Conservation (phyloP, 2,113 vertebrate genomes). For the Saguinus midas region DNA sequence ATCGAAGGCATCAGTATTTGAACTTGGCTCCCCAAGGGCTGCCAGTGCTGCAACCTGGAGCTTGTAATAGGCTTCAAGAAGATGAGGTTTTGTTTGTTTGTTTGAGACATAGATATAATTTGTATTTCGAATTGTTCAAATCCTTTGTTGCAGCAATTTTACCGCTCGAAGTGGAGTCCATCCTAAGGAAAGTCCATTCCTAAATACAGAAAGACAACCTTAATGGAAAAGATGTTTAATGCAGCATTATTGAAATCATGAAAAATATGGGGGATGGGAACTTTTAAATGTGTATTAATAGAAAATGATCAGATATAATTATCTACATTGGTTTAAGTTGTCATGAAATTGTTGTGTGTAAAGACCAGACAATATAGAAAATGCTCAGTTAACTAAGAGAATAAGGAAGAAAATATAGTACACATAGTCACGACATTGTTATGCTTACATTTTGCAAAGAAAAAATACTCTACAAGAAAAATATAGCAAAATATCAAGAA, state of each 20-base stretch:
- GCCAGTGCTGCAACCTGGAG: not conserved
- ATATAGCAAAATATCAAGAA: not conserved
- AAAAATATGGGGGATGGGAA: not conserved
- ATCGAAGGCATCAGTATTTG: not conserved
- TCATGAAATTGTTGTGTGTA: not conserved
- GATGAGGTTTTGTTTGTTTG: too few species aligned
- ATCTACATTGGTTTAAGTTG: not conserved
- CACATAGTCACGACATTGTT: not conserved
- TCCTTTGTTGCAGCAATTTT: not conserved
- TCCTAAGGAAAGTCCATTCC: not conserved
- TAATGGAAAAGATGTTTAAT: not conserved
- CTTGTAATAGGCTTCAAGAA: not conserved
- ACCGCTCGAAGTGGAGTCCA: not conserved
- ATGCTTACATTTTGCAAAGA: not conserved
- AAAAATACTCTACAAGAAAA: not conserved
- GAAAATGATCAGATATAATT: not conserved
- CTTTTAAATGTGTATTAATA: not conserved
- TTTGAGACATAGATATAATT: not conserved
- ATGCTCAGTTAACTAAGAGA: not conserved
- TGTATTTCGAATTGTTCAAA: not conserved
- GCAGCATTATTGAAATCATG: not conserved
- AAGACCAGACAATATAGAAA: not conserved
- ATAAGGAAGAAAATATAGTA: not conserved
- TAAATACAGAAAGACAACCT: not conserved
- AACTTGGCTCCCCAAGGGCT: not conserved